Evolutionary conservation across 2,888 invertebrate genomes (phyloP).

Genomic region (Oeneis ivallda): DNA sequence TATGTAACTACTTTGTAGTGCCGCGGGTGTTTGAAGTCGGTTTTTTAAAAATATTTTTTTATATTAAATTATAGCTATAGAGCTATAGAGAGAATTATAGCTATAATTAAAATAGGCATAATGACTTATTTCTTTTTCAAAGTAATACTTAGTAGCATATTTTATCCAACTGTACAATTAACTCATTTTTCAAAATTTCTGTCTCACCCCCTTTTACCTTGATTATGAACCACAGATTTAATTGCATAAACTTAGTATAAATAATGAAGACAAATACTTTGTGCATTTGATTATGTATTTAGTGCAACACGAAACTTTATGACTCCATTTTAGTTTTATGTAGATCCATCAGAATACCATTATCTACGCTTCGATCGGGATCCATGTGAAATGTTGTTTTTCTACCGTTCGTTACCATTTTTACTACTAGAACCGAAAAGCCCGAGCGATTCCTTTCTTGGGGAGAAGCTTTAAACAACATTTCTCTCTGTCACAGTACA

Average conservation of each 20-base stretch:
- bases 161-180: no score
- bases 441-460: background rate
- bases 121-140: no score
- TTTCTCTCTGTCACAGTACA: background rate
- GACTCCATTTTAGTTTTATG: conserved; percentile 23
- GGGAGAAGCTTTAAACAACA: background rate
- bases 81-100: no score
- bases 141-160: no score
- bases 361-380: conserved; percentile 29
- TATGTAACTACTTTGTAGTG: no score
- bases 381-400: conserved; percentile 29
- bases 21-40: no score
- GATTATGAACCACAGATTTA: no score
- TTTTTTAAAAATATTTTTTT: no score
- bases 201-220: no score
- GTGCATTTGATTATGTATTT: background rate
- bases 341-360: conserved; percentile 24
- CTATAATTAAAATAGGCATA: no score
- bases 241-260: background rate
- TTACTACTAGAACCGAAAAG: conserved; percentile 22
- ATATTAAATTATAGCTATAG: no score
- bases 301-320: conserved; percentile 5
- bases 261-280: background rate
- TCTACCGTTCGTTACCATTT: conserved; percentile 29
- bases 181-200: no score